Evolutionary conservation across 2,888 invertebrate genomes (phyloP).

Genomic region (Eristalis pertinax): DNA sequence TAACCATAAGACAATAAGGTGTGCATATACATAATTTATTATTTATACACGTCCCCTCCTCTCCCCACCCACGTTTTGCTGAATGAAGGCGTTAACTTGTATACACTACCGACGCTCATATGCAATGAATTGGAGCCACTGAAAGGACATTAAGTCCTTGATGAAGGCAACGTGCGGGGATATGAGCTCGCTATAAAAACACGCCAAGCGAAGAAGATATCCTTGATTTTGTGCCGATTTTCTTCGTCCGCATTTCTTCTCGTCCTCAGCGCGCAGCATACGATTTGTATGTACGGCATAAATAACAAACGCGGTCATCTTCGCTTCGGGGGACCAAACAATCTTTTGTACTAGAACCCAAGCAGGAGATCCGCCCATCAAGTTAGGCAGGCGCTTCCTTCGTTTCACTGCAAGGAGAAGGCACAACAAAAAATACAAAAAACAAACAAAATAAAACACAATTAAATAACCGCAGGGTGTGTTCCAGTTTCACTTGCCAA

Average conservation of each 20-base stretch:
- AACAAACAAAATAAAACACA: slow-evolving; percentile 33
- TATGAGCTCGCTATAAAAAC: slow-evolving; percentile 9
- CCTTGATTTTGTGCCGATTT: slow-evolving; percentile 70
- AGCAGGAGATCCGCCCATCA: slow-evolving; percentile 56
- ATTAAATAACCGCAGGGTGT: slow-evolving; percentile 73
- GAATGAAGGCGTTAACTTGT: slow-evolving; percentile 64
- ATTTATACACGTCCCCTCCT: slow-evolving; percentile 46
- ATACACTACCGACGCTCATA: slow-evolving; percentile 31
- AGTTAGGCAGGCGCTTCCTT: slow-evolving; percentile 60
- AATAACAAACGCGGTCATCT: slow-evolving; percentile 71
- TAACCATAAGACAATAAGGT: slow-evolving; percentile 65
- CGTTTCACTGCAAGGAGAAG: slow-evolving; percentile 27
- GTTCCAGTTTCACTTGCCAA: slow-evolving; percentile 72
- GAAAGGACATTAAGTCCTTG: slow-evolving; percentile 69
- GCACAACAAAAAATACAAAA: background rate
- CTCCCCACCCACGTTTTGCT: slow-evolving; percentile 13
- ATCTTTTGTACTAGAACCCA: slow-evolving; percentile 57
- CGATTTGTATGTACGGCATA: slow-evolving; percentile 43
- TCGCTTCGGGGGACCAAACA: slow-evolving; percentile 67
- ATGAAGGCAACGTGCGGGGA: slow-evolving; percentile 61
- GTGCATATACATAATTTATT: slow-evolving; percentile 64
- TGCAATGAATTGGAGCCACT: slow-evolving; percentile 64
- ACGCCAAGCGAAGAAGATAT: slow-evolving; percentile 50
- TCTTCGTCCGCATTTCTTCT: slow-evolving; percentile 6
- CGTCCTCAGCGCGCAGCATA: slow-evolving; percentile 2